Evolutionary conservation across 2,888 invertebrate species (phyloP), one percentile per base, ranked within the genome.

Genomic region (Perithous albicinctus): DNA sequence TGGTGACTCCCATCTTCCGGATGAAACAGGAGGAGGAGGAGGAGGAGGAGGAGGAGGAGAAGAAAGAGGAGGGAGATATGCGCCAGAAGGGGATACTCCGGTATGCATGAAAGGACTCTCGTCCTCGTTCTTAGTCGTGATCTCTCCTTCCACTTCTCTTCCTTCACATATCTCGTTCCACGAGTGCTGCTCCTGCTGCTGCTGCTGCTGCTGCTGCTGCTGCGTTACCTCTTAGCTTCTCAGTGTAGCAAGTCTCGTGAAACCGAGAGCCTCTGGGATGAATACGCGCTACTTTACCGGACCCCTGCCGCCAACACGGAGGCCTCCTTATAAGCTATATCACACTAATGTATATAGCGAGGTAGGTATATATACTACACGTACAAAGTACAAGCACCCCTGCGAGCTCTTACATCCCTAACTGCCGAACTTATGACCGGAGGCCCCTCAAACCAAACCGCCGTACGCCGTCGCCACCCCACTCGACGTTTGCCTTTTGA

Each of bases 91-190:
- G 83, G 72, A 84, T 90, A 91, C 92, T 92, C 88, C 85, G 89
- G 91, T 92, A 92, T 92, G 92, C 92, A 92, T 92, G 92, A 92
- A 91, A 91, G 90, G 91, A 88, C 88, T 88, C 86, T 83, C 86
- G 86, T 88, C 88, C 87, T 88, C 83, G 82, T 81, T 85, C 84
- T 84, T 81, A 79, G 82, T 84, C 85, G 82, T 85, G 85, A 85
- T 87, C 84, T 86, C 84, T 85, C 83, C 80, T 87, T 87, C 85
- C 78, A 82, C 59, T 46, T 43, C 29, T 41, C 75, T 75, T 73
- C 67, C 78, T 81, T 72, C 82, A 32, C 82, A 72, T 82, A 82
- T 82, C 78, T 69, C 56, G 54, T 48, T 67, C 20, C 20, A 20
- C 48, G 20, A 20, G 20, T 20, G 75, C 54, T 43, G 51, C 15